Percentiles rank a stretch among this genome's conserved stretches.
Conservation (phyloP, 2,113 vertebrate species). For the Crocuta crocuta region DNA sequence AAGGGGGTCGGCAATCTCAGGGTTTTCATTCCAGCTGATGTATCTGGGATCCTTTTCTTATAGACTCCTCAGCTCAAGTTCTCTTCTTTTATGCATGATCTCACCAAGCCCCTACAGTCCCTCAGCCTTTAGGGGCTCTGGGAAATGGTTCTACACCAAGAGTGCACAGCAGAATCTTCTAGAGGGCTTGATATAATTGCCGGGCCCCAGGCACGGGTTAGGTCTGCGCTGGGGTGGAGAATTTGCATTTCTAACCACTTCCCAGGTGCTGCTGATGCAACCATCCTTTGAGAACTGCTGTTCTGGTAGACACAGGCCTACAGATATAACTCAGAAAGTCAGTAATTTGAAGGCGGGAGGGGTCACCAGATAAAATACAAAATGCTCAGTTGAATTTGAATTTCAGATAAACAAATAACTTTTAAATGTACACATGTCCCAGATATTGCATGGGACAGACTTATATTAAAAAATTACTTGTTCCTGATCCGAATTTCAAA, state of each 20-base stretch:
- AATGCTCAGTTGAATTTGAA: not conserved
- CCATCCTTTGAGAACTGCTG: not conserved
- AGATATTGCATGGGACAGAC: not conserved
- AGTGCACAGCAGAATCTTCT: not conserved
- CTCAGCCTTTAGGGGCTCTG: not conserved
- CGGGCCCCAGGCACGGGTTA: not conserved
- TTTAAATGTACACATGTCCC: not conserved
- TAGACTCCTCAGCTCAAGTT: not conserved
- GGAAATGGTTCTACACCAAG: not conserved
- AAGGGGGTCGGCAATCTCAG: not conserved
- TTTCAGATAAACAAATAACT: not conserved
- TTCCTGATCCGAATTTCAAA: conserved; percentile 29
- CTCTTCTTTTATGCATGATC: not conserved
- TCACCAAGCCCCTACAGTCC: not conserved
- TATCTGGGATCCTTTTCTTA: not conserved
- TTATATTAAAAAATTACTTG: not conserved
- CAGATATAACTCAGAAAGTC: not conserved
- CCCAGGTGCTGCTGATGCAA: not conserved
- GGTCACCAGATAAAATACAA: not conserved
- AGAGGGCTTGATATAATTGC: not conserved
- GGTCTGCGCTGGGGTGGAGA: not conserved
- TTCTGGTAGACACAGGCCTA: not conserved
- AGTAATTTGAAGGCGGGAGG: not conserved
- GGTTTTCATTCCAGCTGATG: not conserved
- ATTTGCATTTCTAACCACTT: not conserved